phyloP scores from a whole-genome alignment of 2,888 invertebrate species.

The Esperia sulphurella region DNA sequence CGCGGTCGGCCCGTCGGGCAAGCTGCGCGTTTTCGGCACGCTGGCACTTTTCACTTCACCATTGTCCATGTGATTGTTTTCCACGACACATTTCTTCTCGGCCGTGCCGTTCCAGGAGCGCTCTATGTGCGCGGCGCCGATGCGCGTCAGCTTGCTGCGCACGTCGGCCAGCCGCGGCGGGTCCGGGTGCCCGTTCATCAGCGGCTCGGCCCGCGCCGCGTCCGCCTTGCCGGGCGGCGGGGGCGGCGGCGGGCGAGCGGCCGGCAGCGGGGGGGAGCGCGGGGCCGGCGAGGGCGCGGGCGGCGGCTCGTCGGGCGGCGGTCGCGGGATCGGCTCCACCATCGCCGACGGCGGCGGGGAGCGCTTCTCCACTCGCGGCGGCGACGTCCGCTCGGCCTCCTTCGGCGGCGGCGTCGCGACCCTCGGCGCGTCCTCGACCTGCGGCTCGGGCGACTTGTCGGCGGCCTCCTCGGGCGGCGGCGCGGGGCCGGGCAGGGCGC shows the following conservation, averaged over 20 bases:
- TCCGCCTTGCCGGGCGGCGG: conserved; percentile 9
- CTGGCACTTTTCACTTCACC: conserved; percentile 19
- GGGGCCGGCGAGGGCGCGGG: conserved; percentile 15
- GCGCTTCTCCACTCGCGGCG: conserved; percentile 23
- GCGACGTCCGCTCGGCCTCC: conserved; percentile 5
- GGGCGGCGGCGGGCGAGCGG: conserved; percentile 17
- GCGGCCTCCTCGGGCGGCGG: conserved; percentile 22
- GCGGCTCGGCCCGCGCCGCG: conserved; percentile 16
- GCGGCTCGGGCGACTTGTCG: conserved; percentile 23
- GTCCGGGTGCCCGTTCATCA: conserved; percentile 38
- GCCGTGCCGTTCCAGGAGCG: conserved; percentile 54
- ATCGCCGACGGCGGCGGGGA: conserved; percentile 44
- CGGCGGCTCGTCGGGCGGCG: conserved; percentile 41
- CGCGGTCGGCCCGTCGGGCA: not conserved
- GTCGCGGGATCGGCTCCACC: conserved; percentile 59
- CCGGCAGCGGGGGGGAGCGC: conserved; percentile 11
- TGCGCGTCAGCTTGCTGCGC: not conserved
- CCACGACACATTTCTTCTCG: conserved; percentile 21
- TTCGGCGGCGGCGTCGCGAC: conserved; percentile 22
- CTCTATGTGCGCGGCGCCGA: conserved; percentile 41
- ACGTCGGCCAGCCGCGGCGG: conserved; percentile 21
- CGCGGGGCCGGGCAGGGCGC: conserved; percentile 6
- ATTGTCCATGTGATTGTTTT: conserved; percentile 13
- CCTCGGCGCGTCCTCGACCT: conserved; percentile 11
- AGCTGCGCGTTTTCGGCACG: conserved; percentile 21